Conservation (phyloP, 2,113 vertebrate genomes). For the Todiramphus saurophagus region DNA sequence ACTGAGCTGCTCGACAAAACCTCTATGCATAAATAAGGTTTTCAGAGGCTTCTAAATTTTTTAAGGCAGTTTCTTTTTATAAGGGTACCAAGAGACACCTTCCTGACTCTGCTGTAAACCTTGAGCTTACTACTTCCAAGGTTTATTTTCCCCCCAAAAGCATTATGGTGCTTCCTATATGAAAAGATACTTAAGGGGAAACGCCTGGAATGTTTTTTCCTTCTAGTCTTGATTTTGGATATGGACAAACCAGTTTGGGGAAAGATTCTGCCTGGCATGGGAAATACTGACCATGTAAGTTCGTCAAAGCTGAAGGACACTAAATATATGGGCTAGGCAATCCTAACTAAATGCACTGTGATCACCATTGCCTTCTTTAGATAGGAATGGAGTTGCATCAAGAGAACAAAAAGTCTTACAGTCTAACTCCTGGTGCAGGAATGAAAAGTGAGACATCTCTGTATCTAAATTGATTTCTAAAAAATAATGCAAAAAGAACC, state of each 20-base stretch:
- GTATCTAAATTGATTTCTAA: not conserved
- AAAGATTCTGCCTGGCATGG: not conserved
- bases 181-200: not conserved
- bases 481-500: not conserved
- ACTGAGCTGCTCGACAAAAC: not conserved
- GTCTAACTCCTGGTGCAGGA: not conserved
- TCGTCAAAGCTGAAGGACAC: not conserved
- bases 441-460: not conserved
- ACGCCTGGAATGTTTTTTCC: not conserved
- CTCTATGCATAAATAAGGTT: not conserved
- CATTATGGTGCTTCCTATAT: not conserved
- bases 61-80: not conserved
- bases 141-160: rapidly evolving
- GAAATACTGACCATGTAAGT: not conserved
- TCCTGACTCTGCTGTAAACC: not conserved
- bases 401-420: not conserved
- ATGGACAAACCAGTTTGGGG: not conserved
- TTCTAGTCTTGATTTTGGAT: not conserved
- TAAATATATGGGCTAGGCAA: not conserved
- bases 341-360: not conserved
- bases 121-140: not conserved
- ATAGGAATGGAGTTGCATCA: not conserved
- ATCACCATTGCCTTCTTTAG: not conserved
- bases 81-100: not conserved
- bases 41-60: not conserved